These are phyloP conservation scores for Drosophila nigritarsus DNA, from an alignment of 2,888 invertebrate genomes.

Conservation along the genomic window DNA sequence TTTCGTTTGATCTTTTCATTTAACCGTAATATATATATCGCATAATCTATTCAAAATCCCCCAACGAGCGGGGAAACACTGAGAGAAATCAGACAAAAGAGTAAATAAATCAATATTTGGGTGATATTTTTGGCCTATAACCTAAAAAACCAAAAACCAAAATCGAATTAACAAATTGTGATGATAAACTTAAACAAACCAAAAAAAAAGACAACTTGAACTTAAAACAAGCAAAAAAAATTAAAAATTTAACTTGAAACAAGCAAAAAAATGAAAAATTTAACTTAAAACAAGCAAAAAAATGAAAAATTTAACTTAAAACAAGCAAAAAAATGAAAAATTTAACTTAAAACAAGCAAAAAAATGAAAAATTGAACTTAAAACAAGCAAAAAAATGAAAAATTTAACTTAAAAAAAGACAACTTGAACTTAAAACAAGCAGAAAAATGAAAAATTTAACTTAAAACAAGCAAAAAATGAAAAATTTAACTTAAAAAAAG, in stretches of 20 bases:
- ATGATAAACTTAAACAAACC: constrained; percentile 48
- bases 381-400: not conserved
- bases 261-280: constrained; percentile 5
- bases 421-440: constrained; percentile 8
- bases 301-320: too few species aligned
- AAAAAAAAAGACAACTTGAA: not conserved
- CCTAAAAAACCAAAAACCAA: constrained; percentile 24
- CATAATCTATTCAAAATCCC: not conserved
- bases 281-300: constrained; percentile 7
- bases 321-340: too few species aligned
- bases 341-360: constrained; percentile 16
- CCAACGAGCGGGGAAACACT: constrained; percentile 7
- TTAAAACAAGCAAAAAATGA: not conserved
- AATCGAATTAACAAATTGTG: constrained; percentile 60
- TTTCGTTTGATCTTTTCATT: not conserved
- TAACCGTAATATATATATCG: not conserved
- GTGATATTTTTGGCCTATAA: constrained; percentile 63
- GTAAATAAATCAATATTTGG: constrained; percentile 28
- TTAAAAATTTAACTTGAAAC: constrained; percentile 1
- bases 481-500: too few species aligned
- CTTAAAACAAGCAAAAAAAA: constrained; percentile 25
- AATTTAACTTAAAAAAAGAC: too few species aligned
- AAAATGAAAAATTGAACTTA: constrained; percentile 10
- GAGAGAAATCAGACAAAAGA: constrained; percentile 12
- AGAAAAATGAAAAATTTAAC: constrained; percentile 16